phyloP scores from a whole-genome alignment of 2,888 invertebrate genomes.

The Apocheima hispidaria region DNA sequence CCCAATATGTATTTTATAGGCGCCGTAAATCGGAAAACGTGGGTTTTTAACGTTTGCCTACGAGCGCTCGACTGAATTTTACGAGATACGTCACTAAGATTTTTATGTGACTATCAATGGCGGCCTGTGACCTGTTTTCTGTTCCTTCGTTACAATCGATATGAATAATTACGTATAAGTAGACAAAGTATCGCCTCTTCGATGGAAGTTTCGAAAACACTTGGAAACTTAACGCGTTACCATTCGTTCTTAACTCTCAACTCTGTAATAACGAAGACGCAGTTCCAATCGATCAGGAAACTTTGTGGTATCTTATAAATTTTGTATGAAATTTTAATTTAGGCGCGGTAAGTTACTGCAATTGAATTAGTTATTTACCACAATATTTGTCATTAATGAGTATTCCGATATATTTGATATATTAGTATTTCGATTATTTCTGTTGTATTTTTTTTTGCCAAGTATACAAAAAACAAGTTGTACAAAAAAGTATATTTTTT shows the following conservation, averaged over 20 bases:
- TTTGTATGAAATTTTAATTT: slow-evolving; percentile 31
- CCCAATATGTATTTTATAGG: slow-evolving; percentile 85
- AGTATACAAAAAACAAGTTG: too few relatives aligned
- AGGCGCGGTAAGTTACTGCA: neutral
- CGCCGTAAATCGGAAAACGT: slow-evolving; percentile 80
- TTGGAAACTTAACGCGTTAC: slow-evolving; percentile 38
- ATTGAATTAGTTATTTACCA: too few relatives aligned
- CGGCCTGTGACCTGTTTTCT: slow-evolving; percentile 63
- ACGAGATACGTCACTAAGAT: slow-evolving; percentile 71
- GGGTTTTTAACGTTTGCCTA: slow-evolving; percentile 83
- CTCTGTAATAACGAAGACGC: slow-evolving; percentile 29
- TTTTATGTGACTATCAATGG: slow-evolving; percentile 72
- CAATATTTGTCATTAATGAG: too few relatives aligned
- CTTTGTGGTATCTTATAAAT: slow-evolving; percentile 27
- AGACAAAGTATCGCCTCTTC: slow-evolving; percentile 33
- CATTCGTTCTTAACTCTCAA: slow-evolving; percentile 31
- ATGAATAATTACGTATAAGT: slow-evolving; percentile 61
- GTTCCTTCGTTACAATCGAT: slow-evolving; percentile 61
- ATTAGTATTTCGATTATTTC: too few relatives aligned
- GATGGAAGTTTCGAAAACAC: slow-evolving; percentile 39
- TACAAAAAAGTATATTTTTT: too few relatives aligned
- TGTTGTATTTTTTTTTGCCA: too few relatives aligned
- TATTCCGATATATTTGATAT: too few relatives aligned
- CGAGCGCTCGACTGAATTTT: slow-evolving; percentile 77
- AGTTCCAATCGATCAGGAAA: slow-evolving; percentile 32